These are phyloP conservation scores for Silvanus unidentatus DNA, from an alignment of 2,888 invertebrate species.

Conservation along the genomic window DNA sequence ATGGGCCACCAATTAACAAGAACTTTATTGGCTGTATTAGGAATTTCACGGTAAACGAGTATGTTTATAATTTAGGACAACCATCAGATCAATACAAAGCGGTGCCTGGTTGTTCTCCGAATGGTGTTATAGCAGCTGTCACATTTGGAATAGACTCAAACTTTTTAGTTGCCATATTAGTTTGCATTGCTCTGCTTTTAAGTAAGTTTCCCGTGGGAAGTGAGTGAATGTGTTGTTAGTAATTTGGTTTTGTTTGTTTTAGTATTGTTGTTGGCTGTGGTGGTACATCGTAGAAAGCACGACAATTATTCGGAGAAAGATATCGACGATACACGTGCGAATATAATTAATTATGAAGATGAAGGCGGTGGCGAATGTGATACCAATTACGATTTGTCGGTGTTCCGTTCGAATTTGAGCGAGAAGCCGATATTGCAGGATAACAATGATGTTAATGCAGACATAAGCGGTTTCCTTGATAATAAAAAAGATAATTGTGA, in stretches of 20 bases:
- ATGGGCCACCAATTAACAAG: constrained; percentile 60
- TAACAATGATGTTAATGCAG: constrained; percentile 62
- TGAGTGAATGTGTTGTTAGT: not conserved
- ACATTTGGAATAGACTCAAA: constrained; percentile 81
- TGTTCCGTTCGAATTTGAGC: constrained; percentile 50
- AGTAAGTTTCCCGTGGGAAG: constrained; percentile 53
- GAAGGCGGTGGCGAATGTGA: constrained; percentile 99
- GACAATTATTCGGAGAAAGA: constrained; percentile 86
- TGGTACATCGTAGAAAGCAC: constrained; percentile 81
- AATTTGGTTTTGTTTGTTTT: constrained; percentile 32
- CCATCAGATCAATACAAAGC: constrained; percentile 64
- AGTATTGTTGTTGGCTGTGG: constrained; percentile 82
- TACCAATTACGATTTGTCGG: constrained; percentile 83
- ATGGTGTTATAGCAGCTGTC: constrained; percentile 67
- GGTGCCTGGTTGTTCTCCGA: constrained; percentile 67
- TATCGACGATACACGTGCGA: constrained; percentile 93
- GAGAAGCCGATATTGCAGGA: constrained; percentile 40
- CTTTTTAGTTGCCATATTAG: constrained; percentile 82
- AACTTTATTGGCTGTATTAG: constrained; percentile 86
- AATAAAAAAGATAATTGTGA: constrained; percentile 87
- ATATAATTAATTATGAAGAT: constrained; percentile 95
- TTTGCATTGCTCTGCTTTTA: constrained; percentile 77
- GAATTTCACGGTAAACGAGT: constrained; percentile 80
- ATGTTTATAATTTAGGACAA: constrained; percentile 83
- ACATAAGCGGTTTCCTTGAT: constrained; percentile 85